Evolutionary conservation across 2,888 invertebrate genomes (phyloP), one percentile per base, ranked within the genome.

Genomic region (Cenopis cana): DNA sequence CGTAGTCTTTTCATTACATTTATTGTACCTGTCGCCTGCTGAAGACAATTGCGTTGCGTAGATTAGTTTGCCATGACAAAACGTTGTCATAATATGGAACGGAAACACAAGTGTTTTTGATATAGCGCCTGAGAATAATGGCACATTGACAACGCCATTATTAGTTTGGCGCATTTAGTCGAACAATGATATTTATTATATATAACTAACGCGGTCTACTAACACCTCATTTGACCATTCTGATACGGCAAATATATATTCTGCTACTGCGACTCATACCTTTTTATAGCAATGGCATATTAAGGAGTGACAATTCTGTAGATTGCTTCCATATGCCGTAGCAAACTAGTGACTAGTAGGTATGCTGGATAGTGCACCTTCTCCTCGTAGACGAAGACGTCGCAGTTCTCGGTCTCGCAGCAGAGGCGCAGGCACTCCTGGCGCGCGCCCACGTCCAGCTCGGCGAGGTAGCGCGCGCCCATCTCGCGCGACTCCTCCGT

Each of bases 301-400:
- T 12, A 41, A 33, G 33, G 33, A 14, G 41, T 41, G 41, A 41
- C 14, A 41, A 14, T 41, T 41, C 14, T 14, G 41, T 41, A 0
- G 41, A 14, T 5, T 41, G 14, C 41, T 41, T 14, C 14, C 41
- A 14, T n/a, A n/a, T 41, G n/a, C n/a, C n/a, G n/a, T 8, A 46
- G n/a, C 46, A n/a, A 46, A 46, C 24, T 24, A 24, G n/a, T n/a
- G n/a, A n/a, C n/a, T n/a, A n/a, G n/a, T n/a, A n/a, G n/a, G n/a
- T n/a, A n/a, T n/a, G n/a, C n/a, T n/a, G n/a, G n/a, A n/a, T n/a
- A n/a, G n/a, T n/a, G 82, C 83, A 97, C 97, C 95, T 98, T 98
- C 85, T 98, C 97, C 87, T 98, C 98, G 85, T 97, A 98, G 77
- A 98, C 97, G 87, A 98, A 98, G 29, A 98, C 98, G 89, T 98